Percentiles rank a stretch among this genome's conserved stretches.
Evolutionary conservation across 2,113 vertebrate species (phyloP).

Genomic region (Otis tarda): DNA sequence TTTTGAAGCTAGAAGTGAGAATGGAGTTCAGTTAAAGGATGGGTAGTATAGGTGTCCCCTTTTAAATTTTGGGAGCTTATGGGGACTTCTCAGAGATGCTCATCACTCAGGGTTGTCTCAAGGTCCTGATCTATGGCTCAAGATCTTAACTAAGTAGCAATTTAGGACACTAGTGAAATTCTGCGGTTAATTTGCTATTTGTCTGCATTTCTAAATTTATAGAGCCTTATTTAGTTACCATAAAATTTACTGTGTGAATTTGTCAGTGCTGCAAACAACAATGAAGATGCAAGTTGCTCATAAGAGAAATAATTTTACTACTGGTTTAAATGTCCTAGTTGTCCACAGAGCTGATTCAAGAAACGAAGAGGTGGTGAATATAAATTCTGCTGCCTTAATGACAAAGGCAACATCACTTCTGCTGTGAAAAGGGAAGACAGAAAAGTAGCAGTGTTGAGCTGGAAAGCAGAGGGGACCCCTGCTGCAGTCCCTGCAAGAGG

Average conservation of each 20-base stretch:
- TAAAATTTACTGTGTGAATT: neutral
- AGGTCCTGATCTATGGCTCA: neutral
- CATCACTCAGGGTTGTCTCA: neutral
- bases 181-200: neutral
- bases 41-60: neutral
- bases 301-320: neutral
- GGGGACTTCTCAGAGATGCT: neutral
- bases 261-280: neutral
- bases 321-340: neutral
- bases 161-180: neutral
- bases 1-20: neutral
- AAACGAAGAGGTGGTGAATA: neutral
- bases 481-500: accelerated
- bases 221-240: neutral
- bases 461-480: neutral
- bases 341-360: neutral
- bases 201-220: neutral
- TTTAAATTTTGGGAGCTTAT: neutral
- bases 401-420: neutral
- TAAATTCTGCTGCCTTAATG: neutral
- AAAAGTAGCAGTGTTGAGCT: neutral
- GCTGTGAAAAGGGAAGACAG: neutral
- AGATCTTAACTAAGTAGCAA: neutral
- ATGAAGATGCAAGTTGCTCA: neutral
- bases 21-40: neutral